Evolutionary conservation across 2,797 vertebrate species (phyloP).

Genomic region (Sebastes taczanowskii): DNA sequence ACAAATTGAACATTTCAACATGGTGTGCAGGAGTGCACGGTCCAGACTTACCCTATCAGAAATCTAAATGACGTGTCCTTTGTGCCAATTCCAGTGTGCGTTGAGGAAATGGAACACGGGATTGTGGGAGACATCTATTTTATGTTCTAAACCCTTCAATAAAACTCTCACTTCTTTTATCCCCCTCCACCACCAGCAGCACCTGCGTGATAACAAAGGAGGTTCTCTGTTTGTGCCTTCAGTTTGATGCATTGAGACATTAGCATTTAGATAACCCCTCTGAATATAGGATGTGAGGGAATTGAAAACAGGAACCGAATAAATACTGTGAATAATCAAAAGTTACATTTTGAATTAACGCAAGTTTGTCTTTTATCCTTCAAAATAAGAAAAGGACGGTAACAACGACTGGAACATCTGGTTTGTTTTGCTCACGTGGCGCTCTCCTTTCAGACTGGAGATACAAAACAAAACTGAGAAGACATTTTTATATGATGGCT

Average conservation of each 20-base stretch:
- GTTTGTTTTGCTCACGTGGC: conserved; percentile 11
- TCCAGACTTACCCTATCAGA: conserved; percentile 55
- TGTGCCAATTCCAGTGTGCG: conserved; percentile 48
- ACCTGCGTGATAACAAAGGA: conserved; percentile 68
- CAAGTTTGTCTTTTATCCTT: conserved; percentile 56
- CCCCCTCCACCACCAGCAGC: conserved; percentile 12
- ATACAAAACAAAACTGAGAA: neutral
- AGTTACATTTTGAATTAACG: conserved; percentile 76
- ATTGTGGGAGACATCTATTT: conserved; percentile 64
- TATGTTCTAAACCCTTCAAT: conserved; percentile 67
- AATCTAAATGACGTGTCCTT: conserved; percentile 66
- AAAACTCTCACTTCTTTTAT: conserved; percentile 61
- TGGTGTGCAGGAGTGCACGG: conserved; percentile 27
- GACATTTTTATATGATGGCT: neutral
- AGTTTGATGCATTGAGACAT: conserved; percentile 80
- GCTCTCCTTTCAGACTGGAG: conserved; percentile 1
- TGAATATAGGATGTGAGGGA: conserved; percentile 71
- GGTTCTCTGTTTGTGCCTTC: conserved; percentile 64
- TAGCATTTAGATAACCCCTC: conserved; percentile 87
- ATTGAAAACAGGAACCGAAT: conserved; percentile 73
- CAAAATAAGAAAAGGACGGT: conserved; percentile 6
- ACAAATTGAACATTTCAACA: conserved; percentile 70
- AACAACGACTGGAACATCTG: neutral
- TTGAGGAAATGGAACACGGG: conserved; percentile 54
- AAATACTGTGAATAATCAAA: conserved; percentile 77